Evolutionary conservation across 1,140 invertebrate genomes (phyloP).

Genomic region (Cydia splendana): DNA sequence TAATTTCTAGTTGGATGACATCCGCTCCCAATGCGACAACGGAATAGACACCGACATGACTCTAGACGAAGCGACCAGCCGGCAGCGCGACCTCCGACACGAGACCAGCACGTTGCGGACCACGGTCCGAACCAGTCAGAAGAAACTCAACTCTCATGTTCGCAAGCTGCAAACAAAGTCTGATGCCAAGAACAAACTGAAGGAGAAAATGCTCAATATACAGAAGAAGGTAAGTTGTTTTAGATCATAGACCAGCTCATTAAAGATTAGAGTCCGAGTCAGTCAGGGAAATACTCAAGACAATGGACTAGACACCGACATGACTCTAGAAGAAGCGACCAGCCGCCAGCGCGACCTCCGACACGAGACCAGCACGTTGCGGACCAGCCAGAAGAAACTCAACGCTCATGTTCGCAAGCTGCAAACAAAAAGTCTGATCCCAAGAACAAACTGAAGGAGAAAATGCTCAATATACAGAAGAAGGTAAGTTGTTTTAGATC

Average conservation of each 20-base stretch:
- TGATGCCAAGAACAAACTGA: slow-evolving; percentile 81
- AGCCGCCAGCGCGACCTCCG: slow-evolving; percentile 80
- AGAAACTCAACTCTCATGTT: slow-evolving; percentile 80
- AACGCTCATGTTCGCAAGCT: slow-evolving; percentile 81
- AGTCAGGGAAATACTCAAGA: slow-evolving; percentile 34
- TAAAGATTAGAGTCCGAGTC: too few relatives aligned
- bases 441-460: slow-evolving; percentile 81
- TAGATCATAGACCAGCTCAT: not conserved
- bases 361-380: slow-evolving; percentile 74
- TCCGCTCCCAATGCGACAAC: slow-evolving; percentile 59
- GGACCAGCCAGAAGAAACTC: slow-evolving; percentile 78
- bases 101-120: slow-evolving; percentile 76
- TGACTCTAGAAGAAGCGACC: slow-evolving; percentile 81
- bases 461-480: slow-evolving; percentile 80
- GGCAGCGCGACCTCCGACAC: slow-evolving; percentile 80
- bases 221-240: slow-evolving; percentile 69
- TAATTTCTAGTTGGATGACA: slow-evolving; percentile 58
- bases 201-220: slow-evolving; percentile 81
- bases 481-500: slow-evolving; percentile 53
- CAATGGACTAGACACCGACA: slow-evolving; percentile 60
- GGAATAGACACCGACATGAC: slow-evolving; percentile 69
- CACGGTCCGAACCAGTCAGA: slow-evolving; percentile 80
- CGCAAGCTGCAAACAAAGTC: slow-evolving; percentile 81
- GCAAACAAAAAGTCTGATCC: slow-evolving; percentile 78
- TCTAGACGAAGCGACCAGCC: slow-evolving; percentile 81